A percentile compares a stretch with the other conserved stretches of the same genome.
These are phyloP conservation scores for Lathamus discolor DNA, from an alignment of 2,113 vertebrate species.

Conservation along the genomic window DNA sequence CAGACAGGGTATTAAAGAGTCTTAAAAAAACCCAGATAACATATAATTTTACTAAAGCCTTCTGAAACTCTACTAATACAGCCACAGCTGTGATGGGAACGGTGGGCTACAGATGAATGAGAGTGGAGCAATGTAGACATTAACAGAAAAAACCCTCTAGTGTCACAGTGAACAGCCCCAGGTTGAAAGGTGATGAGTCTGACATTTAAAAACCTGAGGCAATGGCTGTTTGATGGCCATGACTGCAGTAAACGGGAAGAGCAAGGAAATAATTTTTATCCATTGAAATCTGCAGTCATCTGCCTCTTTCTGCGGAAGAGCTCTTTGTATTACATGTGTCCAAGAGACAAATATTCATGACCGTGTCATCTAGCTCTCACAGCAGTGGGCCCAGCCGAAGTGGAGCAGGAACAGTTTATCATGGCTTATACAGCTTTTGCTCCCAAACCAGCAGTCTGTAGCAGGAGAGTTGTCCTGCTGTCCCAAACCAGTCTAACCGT, in stretches of 20 bases:
- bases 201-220: neutral
- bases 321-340: neutral
- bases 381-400: neutral
- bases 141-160: neutral
- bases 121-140: neutral
- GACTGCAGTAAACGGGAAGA: neutral
- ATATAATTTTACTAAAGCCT: neutral
- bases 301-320: neutral
- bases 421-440: neutral
- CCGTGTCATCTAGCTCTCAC: neutral
- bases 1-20: neutral
- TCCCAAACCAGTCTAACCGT: neutral
- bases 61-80: neutral
- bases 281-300: neutral
- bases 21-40: neutral
- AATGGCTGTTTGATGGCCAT: neutral
- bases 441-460: neutral
- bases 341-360: neutral
- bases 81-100: neutral
- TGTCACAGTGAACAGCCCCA: neutral
- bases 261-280: neutral
- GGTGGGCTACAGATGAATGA: neutral
- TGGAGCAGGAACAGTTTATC: neutral
- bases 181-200: neutral
- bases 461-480: neutral